These are phyloP conservation scores for Todiramphus saurophagus DNA, from an alignment of 2,113 vertebrate species.

Conservation along the genomic window DNA sequence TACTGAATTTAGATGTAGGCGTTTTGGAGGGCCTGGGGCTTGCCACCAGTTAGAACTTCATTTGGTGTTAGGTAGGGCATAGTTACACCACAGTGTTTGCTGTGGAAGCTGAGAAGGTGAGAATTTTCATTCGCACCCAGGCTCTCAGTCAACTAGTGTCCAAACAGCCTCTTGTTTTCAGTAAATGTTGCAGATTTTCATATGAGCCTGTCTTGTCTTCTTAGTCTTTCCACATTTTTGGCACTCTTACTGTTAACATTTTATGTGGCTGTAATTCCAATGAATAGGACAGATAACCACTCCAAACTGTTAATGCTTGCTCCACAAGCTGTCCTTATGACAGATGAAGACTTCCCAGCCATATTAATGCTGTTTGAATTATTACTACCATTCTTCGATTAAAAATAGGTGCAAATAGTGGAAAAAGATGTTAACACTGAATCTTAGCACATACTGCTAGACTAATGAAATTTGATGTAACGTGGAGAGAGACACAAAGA, in stretches of 20 bases:
- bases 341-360: neutral
- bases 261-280: neutral
- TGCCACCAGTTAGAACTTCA: neutral
- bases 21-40: neutral
- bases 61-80: neutral
- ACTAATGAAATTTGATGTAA: neutral
- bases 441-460: fast-evolving
- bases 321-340: neutral
- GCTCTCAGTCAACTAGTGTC: neutral
- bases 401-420: neutral
- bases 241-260: neutral
- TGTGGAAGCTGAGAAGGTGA: neutral
- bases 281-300: neutral
- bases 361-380: neutral
- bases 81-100: neutral
- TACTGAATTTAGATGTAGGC: neutral
- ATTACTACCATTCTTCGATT: neutral
- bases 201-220: neutral
- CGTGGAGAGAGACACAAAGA: neutral
- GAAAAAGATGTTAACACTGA: neutral
- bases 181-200: neutral
- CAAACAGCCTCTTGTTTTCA: neutral
- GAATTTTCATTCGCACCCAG: neutral
- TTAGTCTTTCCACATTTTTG: neutral
- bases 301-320: neutral